A percentile compares a stretch with the other conserved stretches of the same genome.
These are phyloP conservation scores for Melipona beecheii DNA, from an alignment of 2,888 invertebrate genomes.

Conservation along the genomic window DNA sequence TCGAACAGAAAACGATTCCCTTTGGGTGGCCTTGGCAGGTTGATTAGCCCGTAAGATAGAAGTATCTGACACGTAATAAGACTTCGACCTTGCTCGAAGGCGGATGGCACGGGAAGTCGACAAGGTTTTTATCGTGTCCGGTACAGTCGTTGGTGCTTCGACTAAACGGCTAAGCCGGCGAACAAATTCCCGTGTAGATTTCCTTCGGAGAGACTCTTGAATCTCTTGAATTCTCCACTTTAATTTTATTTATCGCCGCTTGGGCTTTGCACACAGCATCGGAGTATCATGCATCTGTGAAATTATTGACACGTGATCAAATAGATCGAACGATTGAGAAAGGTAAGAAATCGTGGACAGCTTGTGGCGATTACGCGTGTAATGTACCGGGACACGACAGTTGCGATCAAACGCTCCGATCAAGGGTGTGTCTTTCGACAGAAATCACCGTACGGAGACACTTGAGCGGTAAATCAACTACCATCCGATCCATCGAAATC, in stretches of 20 bases:
- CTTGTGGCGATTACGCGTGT: not conserved
- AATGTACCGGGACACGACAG: not conserved
- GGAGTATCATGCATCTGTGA: not conserved
- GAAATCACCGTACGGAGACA: not conserved
- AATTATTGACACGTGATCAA: not conserved
- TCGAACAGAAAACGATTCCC: constrained; percentile 19
- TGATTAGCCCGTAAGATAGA: constrained; percentile 76
- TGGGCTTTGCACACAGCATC: not conserved
- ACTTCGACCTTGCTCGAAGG: constrained; percentile 79
- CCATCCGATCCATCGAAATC: not conserved
- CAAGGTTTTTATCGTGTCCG: constrained; percentile 82
- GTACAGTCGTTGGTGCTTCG: constrained; percentile 56
- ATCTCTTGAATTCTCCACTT: not conserved
- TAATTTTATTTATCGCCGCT: not conserved
- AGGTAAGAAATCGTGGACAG: too few species aligned
- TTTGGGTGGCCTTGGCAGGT: constrained; percentile 67
- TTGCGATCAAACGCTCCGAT: constrained; percentile 4
- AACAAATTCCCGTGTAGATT: constrained; percentile 29
- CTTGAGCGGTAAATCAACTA: not conserved
- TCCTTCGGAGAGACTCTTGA: not conserved
- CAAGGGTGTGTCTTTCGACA: not conserved
- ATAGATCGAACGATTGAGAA: not conserved
- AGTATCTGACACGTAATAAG: constrained; percentile 76
- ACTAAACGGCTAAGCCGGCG: constrained; percentile 56
- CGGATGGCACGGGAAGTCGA: constrained; percentile 83